Conservation (phyloP, 2,113 vertebrate species). For the Centropus bengalensis region DNA sequence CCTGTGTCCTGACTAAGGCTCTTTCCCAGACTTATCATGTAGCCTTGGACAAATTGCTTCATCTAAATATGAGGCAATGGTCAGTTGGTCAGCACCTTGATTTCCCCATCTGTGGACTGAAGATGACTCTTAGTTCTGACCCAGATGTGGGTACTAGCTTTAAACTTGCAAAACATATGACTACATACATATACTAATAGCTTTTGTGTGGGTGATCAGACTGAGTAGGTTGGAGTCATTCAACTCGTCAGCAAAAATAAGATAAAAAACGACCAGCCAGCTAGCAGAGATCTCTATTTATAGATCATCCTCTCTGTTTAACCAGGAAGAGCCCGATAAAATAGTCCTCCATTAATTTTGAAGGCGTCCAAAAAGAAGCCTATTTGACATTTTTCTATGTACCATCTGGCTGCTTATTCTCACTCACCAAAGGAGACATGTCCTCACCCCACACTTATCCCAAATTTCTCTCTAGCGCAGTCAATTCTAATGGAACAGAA, state of each 20-base stretch:
- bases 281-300: not conserved
- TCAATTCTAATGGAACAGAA: not conserved
- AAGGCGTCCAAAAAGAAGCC: not conserved
- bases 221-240: not conserved
- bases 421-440: not conserved
- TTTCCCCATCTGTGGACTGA: not conserved
- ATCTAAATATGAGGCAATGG: not conserved
- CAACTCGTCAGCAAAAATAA: not conserved
- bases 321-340: not conserved
- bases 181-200: not conserved
- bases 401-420: not conserved
- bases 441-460: not conserved
- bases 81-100: not conserved
- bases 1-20: not conserved
- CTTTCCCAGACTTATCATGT: not conserved
- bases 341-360: not conserved
- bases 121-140: not conserved
- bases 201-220: not conserved
- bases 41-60: not conserved
- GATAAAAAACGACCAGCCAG: not conserved
- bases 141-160: not conserved
- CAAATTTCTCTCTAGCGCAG: not conserved
- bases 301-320: not conserved
- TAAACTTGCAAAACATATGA: not conserved
- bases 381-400: not conserved